phyloP scores from a whole-genome alignment of 2,888 invertebrate genomes.

The Gari tellinella region DNA sequence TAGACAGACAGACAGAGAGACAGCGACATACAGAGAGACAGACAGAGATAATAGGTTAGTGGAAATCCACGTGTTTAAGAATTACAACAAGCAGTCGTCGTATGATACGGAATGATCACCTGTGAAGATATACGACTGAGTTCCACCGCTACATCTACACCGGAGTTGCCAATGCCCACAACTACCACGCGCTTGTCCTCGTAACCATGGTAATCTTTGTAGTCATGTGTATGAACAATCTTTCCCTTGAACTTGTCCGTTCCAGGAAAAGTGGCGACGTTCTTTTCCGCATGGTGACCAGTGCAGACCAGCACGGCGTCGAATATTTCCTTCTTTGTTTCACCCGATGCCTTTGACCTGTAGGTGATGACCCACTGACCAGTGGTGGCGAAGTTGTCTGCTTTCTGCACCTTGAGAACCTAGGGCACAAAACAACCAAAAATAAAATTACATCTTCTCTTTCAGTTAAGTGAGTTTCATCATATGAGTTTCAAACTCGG shows the following conservation, averaged over 20 bases:
- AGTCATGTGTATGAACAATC: slow-evolving; percentile 77
- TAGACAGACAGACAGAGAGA: too few species aligned
- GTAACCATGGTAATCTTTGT: slow-evolving; percentile 72
- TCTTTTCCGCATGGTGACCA: slow-evolving; percentile 75
- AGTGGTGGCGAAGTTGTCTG: slow-evolving; percentile 7
- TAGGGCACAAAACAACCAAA: neutral
- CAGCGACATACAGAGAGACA: too few species aligned
- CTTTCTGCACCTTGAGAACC: slow-evolving; percentile 8
- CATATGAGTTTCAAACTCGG: too few species aligned
- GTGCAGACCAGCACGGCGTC: slow-evolving; percentile 78
- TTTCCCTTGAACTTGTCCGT: slow-evolving; percentile 73
- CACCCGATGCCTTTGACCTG: slow-evolving; percentile 66
- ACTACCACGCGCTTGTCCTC: slow-evolving; percentile 84
- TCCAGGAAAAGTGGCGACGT: slow-evolving; percentile 69
- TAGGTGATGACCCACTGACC: slow-evolving; percentile 77
- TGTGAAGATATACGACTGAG: slow-evolving; percentile 79
- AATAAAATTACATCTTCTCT: too few species aligned
- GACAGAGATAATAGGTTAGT: too few species aligned
- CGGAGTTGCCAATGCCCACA: slow-evolving; percentile 86
- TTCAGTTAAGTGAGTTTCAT: too few species aligned
- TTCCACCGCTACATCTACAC: slow-evolving; percentile 85
- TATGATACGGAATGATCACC: too few species aligned
- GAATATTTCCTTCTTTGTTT: slow-evolving; percentile 54
- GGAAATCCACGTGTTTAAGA: too few species aligned
- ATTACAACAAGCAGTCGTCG: too few species aligned